Evolutionary conservation across 1,140 invertebrate genomes (phyloP).

Genomic region (Drosophila ananassae): DNA sequence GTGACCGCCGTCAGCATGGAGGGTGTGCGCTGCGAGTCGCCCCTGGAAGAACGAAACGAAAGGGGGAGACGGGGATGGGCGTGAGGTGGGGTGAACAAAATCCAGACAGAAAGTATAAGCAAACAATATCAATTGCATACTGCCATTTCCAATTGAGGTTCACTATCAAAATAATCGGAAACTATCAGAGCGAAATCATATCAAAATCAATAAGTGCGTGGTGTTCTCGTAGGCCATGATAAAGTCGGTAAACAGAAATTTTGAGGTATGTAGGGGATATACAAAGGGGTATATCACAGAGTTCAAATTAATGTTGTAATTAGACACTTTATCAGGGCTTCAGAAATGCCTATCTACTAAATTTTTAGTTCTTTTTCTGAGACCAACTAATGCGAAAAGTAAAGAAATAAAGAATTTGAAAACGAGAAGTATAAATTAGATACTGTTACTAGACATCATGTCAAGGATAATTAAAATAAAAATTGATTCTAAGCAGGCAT

Average conservation of each 20-base stretch:
- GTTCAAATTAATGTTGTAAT: neutral
- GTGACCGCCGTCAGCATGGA: constrained; percentile 82
- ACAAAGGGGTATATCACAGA: neutral
- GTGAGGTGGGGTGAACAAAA: constrained; percentile 16
- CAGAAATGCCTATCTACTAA: neutral
- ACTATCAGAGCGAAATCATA: constrained; percentile 13
- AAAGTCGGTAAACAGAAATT: neutral
- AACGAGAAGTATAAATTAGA: neutral
- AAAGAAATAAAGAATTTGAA: neutral
- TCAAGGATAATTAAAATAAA: neutral
- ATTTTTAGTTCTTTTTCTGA: neutral
- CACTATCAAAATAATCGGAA: constrained; percentile 11
- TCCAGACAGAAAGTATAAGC: constrained; percentile 1
- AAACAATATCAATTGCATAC: constrained; percentile 25
- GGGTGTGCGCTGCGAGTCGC: constrained; percentile 78
- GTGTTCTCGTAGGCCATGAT: neutral
- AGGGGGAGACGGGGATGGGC: constrained; percentile 9
- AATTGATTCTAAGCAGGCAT: neutral
- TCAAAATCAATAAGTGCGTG: constrained; percentile 4
- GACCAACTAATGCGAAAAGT: neutral
- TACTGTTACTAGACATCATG: neutral
- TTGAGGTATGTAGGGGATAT: neutral
- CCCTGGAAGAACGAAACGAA: constrained; percentile 44
- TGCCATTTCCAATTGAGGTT: constrained; percentile 19
- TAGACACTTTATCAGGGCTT: neutral